Conservation (phyloP, 2,797 vertebrate species). For the Telmatherina bonti region DNA sequence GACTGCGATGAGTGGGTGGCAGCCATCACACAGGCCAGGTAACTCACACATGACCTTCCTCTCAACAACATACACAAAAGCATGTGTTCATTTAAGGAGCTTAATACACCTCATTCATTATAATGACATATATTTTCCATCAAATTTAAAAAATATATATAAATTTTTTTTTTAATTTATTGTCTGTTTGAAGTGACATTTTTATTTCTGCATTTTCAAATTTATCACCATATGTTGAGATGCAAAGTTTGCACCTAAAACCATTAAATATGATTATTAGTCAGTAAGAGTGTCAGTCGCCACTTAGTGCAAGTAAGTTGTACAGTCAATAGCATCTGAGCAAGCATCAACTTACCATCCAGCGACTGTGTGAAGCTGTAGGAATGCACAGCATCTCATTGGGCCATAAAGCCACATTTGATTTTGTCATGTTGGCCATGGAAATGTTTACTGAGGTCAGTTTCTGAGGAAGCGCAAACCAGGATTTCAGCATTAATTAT, state of each 20-base stretch:
- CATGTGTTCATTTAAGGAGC: not conserved
- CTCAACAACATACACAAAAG: slow-evolving; percentile 25
- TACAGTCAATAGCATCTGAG: not conserved
- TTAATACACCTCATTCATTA: not conserved
- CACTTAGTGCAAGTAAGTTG: not conserved
- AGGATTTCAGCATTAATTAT: not conserved
- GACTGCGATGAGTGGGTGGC: slow-evolving; percentile 98
- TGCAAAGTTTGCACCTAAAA: not conserved
- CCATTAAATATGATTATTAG: not conserved
- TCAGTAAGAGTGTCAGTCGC: not conserved
- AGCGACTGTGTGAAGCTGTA: not conserved
- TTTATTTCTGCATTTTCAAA: not conserved
- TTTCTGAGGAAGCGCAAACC: not conserved
- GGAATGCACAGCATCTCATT: not conserved
- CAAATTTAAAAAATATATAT: not conserved
- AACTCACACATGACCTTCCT: slow-evolving; percentile 49
- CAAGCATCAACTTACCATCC: not conserved
- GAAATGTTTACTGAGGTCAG: not conserved
- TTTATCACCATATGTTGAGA: not conserved
- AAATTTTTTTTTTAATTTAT: not conserved
- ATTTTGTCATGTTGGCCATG: not conserved
- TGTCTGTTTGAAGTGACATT: not conserved
- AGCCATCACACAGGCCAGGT: slow-evolving; percentile 96
- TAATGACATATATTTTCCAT: not conserved
- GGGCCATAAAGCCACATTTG: not conserved